These are phyloP conservation scores for Caenorhabditis imperialis DNA, from an alignment of 2,888 invertebrate species.

Conservation along the genomic window DNA sequence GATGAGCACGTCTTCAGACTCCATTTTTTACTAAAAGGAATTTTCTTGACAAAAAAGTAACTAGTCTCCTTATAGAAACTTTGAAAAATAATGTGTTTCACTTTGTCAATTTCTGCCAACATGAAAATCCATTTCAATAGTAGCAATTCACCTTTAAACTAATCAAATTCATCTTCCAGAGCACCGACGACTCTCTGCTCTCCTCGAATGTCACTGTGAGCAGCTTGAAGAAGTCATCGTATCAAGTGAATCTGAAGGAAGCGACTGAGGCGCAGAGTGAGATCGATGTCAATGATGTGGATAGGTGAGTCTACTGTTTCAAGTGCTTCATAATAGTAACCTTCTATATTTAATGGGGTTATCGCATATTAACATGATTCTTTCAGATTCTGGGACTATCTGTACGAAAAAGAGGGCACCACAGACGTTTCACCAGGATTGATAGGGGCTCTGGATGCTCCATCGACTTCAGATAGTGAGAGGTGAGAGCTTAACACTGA, in stretches of 20 bases:
- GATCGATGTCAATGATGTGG: conserved; percentile 35
- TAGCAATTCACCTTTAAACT: background rate
- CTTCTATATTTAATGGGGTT: no score
- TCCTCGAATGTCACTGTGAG: conserved; percentile 31
- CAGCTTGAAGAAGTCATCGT: conserved; percentile 21
- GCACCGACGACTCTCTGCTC: conserved; percentile 26
- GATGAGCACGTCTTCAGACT: no score
- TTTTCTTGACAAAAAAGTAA: no score
- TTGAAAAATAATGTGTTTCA: background rate
- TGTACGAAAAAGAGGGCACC: conserved; percentile 26
- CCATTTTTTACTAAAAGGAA: no score
- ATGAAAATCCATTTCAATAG: conserved; percentile 1
- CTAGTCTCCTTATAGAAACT: background rate
- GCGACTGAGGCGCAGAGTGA: conserved; percentile 39
- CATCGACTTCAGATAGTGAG: conserved; percentile 24
- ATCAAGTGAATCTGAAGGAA: conserved; percentile 21
- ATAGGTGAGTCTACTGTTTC: conserved; percentile 27
- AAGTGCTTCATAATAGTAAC: no score
- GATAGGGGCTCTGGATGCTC: background rate
- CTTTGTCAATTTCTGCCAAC: background rate
- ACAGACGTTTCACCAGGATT: background rate
- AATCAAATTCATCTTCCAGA: conserved; percentile 32
- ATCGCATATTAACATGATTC: background rate
- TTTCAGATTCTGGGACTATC: conserved; percentile 53
- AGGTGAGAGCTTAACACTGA: background rate